Evolutionary conservation across 1,140 invertebrate genomes (phyloP), one percentile per base, ranked within the genome.

Genomic region (Batillaria attramentaria): DNA sequence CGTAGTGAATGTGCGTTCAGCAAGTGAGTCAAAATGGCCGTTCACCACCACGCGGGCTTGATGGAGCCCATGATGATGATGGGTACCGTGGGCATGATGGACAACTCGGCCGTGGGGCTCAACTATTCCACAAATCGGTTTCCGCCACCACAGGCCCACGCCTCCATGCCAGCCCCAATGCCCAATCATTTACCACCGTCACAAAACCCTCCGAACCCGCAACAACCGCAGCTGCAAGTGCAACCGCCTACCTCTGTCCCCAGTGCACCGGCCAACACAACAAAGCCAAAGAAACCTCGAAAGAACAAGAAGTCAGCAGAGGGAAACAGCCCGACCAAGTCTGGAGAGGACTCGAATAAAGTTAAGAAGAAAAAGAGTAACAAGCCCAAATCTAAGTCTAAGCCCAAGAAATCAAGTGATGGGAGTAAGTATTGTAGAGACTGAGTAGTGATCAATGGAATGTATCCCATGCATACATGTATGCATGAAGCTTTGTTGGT

Each of bases 1-100:
- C 24, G 39, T 41, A 10, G 37, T 70, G 35, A n/a, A 4, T 41
- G 28, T 18, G 68, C 39, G 18, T 24, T 62, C 33, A 62, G n/a
- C 33, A 62, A 62, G 33, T 62, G 33, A 3, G 39, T 75, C 37
- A 75, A 62, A 41, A 62, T 75, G 73, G 54, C 73, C 35, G 73
- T 75, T 16, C 73, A 75, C 62, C 57, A 62, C 57, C 73, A 75
- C 46, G 33, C 73, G 57, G 73, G 73, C 24, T 62, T 73, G 50
- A 42, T 75, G 54, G 73, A 75, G 57, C 73, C 73, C 42, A 65
- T 65, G 73, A 75, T 75, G 57, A 42, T 75, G 73, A 75, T 75
- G 73, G 57, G 73, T 13, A 75, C 62, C 33, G 42, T 75, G 54
- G 73, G 62, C 57, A 60, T 62, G 57, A 62, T 62, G n/a, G 57